Evolutionary conservation across 1,140 invertebrate genomes (phyloP).

Genomic region (Drosophila pachea): DNA sequence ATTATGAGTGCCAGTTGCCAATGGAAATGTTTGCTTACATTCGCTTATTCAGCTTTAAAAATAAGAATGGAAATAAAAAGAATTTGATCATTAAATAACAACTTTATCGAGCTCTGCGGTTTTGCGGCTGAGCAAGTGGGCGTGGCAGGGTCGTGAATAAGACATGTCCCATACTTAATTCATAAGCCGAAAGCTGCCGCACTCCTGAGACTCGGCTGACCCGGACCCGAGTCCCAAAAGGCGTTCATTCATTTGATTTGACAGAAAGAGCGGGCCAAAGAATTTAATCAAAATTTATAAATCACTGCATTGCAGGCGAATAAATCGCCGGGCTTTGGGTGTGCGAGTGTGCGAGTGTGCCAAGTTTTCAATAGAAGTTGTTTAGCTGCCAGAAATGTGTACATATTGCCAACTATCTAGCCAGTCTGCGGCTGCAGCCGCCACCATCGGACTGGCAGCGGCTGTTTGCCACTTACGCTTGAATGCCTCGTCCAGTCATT

Average conservation of each 20-base stretch:
- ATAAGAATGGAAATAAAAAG: too few relatives aligned
- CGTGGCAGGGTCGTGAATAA: too few relatives aligned
- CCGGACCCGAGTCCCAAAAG: too few relatives aligned
- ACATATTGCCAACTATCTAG: background rate
- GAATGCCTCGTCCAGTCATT: conserved; percentile 48
- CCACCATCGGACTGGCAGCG: conserved; percentile 44
- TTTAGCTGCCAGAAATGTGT: conserved; percentile 30
- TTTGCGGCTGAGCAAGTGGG: too few relatives aligned
- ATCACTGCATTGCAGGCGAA: conserved; percentile 37
- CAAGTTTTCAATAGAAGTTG: conserved; percentile 46
- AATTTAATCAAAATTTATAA: conserved; percentile 48
- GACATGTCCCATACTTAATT: too few relatives aligned
- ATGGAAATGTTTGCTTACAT: background rate
- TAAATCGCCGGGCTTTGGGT: background rate
- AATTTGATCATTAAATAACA: background rate
- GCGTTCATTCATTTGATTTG: conserved; percentile 10
- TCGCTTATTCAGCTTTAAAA: background rate
- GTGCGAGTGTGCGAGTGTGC: conserved; percentile 15
- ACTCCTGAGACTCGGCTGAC: too few relatives aligned
- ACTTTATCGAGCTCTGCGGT: background rate
- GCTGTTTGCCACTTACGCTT: conserved; percentile 58
- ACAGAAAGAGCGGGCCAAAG: conserved; percentile 18
- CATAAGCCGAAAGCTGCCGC: too few relatives aligned
- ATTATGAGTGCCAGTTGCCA: conserved; percentile 6
- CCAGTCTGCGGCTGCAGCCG: conserved; percentile 19